These are phyloP conservation scores for Plotosus lineatus DNA, from an alignment of 2,113 vertebrate species.

Conservation along the genomic window DNA sequence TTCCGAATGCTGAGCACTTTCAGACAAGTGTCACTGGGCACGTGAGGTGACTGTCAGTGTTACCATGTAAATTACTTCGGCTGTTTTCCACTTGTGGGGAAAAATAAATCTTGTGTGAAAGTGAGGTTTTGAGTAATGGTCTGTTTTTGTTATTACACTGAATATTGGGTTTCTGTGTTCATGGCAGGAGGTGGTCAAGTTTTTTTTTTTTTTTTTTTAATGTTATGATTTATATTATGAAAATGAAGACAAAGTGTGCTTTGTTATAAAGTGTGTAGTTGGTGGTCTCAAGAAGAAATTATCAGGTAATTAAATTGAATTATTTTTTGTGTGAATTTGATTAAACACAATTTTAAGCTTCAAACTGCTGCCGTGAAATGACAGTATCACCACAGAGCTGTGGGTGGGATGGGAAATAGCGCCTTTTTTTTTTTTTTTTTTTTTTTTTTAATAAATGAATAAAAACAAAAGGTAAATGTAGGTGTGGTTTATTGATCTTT, in stretches of 20 bases:
- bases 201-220: slow-evolving; percentile 6
- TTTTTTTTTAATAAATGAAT: no score
- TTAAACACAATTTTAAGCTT: background rate
- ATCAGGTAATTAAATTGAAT: background rate
- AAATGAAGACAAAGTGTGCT: slow-evolving; percentile 6
- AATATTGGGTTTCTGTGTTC: background rate
- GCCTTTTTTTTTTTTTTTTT: background rate
- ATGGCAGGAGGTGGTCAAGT: background rate
- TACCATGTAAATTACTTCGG: slow-evolving; percentile 32
- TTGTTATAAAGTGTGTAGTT: background rate
- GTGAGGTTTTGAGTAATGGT: background rate
- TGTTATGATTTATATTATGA: background rate
- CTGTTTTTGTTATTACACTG: background rate
- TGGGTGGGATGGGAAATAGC: background rate
- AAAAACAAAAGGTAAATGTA: no score
- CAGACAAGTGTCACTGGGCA: slow-evolving; percentile 37
- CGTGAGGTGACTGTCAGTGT: slow-evolving; percentile 35
- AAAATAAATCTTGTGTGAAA: slow-evolving; percentile 27
- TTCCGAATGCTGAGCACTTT: slow-evolving; percentile 30
- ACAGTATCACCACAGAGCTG: background rate
- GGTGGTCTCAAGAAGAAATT: background rate
- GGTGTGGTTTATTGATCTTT: no score
- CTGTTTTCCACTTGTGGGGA: slow-evolving; percentile 37
- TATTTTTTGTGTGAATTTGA: background rate
- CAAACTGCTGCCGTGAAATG: background rate